Evolutionary conservation across 2,888 invertebrate species (phyloP).

Genomic region (Galeruca laticollis): DNA sequence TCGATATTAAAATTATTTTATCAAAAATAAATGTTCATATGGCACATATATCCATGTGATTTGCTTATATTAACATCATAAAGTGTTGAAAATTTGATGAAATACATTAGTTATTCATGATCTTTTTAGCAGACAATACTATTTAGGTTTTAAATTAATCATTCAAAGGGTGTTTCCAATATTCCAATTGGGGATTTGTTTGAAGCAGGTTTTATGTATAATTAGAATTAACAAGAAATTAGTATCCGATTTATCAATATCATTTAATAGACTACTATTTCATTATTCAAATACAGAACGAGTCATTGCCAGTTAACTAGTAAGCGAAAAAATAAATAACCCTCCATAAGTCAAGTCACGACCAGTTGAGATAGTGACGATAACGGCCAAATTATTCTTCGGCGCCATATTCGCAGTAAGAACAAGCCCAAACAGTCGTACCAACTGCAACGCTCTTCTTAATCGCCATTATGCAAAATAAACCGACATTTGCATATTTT

Average conservation of each 20-base stretch:
- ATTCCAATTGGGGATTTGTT: not conserved
- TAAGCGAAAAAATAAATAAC: conserved; percentile 59
- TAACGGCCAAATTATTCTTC: conserved; percentile 64
- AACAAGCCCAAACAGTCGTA: conserved; percentile 62
- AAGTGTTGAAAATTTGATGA: too few relatives aligned
- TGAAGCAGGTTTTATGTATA: not conserved
- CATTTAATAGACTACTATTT: not conserved
- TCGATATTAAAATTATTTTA: too few relatives aligned
- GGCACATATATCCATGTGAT: too few relatives aligned
- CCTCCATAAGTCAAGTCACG: conserved; percentile 60
- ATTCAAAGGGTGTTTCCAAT: too few relatives aligned
- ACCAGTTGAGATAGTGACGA: conserved; percentile 57
- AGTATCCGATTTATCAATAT: not conserved
- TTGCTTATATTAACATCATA: too few relatives aligned
- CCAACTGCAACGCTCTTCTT: conserved; percentile 57
- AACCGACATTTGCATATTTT: conserved; percentile 65
- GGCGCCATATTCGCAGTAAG: conserved; percentile 55
- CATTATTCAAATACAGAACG: conserved; percentile 30
- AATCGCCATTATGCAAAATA: conserved; percentile 65
- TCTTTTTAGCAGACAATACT: too few relatives aligned
- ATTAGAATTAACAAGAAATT: not conserved
- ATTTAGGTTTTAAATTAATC: too few relatives aligned
- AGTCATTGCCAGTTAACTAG: conserved; percentile 33
- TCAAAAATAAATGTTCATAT: too few relatives aligned
- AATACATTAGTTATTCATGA: too few relatives aligned